Evolutionary conservation across 1,140 invertebrate genomes (phyloP).

Genomic region (Euglossa dilemma): DNA sequence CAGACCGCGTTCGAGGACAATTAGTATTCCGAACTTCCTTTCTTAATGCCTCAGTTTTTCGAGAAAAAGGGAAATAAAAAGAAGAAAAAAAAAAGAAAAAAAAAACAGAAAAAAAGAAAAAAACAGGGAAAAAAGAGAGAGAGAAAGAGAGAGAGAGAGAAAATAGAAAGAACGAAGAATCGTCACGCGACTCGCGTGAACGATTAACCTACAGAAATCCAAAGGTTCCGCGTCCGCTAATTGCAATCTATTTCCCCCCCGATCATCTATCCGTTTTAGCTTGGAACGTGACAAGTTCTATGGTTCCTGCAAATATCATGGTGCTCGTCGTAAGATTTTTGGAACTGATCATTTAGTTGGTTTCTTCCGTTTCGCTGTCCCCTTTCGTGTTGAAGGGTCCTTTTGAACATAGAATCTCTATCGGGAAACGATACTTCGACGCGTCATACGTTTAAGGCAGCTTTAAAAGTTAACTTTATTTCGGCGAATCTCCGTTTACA

Average conservation of each 20-base stretch:
- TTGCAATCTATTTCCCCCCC: conserved; percentile 7
- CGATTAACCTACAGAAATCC: conserved; percentile 13
- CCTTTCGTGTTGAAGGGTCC: background rate
- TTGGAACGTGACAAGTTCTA: conserved; percentile 42
- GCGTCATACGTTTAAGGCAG: conserved; percentile 32
- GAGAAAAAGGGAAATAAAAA: background rate
- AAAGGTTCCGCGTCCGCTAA: conserved; percentile 25
- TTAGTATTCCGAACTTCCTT: conserved; percentile 28
- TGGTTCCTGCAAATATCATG: conserved; percentile 55
- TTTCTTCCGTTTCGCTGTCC: conserved; percentile 25
- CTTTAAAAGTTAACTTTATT: conserved; percentile 27
- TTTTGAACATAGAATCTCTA: background rate
- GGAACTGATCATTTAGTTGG: conserved; percentile 37
- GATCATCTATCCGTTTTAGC: conserved; percentile 42
- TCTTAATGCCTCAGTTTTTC: conserved; percentile 18
- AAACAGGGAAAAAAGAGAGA: too few relatives aligned
- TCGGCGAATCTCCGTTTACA: conserved; percentile 20
- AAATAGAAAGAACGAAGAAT: background rate
- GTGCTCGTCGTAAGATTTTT: conserved; percentile 53
- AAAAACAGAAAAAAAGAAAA: background rate
- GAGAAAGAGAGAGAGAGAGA: too few relatives aligned
- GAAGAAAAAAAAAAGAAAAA: background rate
- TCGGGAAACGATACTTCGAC: conserved; percentile 11
- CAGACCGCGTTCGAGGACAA: conserved; percentile 17
- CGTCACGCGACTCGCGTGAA: background rate